These are phyloP conservation scores for Hypomesus transpacificus DNA, from an alignment of 2,113 vertebrate genomes.

Conservation along the genomic window DNA sequence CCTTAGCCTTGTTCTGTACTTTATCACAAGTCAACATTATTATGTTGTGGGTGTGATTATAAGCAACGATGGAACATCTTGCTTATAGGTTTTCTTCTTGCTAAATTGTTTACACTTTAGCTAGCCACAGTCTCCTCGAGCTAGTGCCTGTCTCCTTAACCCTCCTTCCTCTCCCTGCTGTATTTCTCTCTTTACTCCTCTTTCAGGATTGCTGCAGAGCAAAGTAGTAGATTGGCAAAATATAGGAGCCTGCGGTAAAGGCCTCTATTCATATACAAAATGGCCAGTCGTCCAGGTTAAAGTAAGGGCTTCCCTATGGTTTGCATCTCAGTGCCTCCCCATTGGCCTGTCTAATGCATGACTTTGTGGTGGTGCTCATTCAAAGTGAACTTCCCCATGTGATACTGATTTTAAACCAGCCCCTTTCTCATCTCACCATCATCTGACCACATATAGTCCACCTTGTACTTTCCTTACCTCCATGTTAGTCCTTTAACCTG, in stretches of 20 bases:
- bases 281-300: conserved; percentile 71
- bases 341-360: conserved; percentile 63
- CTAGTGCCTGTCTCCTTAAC: conserved; percentile 34
- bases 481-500: conserved; percentile 27
- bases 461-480: conserved; percentile 3
- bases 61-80: neutral
- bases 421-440: neutral
- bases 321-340: conserved; percentile 53
- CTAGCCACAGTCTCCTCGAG: conserved; percentile 26
- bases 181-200: conserved; percentile 57
- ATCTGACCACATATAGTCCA: neutral
- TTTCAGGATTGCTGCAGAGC: conserved; percentile 97
- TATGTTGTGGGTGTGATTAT: neutral
- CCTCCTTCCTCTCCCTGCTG: conserved; percentile 43
- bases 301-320: conserved; percentile 77
- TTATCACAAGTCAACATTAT: neutral
- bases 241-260: conserved; percentile 99
- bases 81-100: neutral
- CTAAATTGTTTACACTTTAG: conserved; percentile 15
- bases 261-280: conserved; percentile 72
- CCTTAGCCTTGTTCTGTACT: neutral
- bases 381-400: conserved; percentile 42
- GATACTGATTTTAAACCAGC: conserved; percentile 25
- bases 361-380: conserved; percentile 51
- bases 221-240: conserved; percentile 99